These are phyloP conservation scores for Zele albiditarsus DNA, from an alignment of 2,888 invertebrate species.

Conservation along the genomic window DNA sequence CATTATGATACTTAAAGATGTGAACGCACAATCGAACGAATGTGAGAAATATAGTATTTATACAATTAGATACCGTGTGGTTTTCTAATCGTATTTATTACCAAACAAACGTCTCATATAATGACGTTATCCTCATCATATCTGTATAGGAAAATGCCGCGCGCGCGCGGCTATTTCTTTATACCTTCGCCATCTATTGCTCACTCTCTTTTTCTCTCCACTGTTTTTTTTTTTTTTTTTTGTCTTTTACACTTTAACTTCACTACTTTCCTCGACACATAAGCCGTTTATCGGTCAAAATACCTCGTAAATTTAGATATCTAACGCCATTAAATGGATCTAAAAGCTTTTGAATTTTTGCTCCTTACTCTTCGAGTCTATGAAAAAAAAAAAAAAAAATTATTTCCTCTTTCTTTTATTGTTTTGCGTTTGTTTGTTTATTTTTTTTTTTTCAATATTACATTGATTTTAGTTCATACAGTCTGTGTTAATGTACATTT, in stretches of 20 bases:
- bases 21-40: not conserved
- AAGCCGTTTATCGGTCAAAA: slow-evolving; percentile 44
- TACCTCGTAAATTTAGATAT: slow-evolving; percentile 48
- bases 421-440: too few relatives aligned
- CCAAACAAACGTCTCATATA: slow-evolving; percentile 11
- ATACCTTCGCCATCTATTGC: not conserved
- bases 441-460: too few relatives aligned
- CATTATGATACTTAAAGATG: not conserved
- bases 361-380: not conserved
- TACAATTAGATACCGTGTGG: not conserved
- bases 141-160: slow-evolving; percentile 11
- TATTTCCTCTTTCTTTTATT: too few relatives aligned
- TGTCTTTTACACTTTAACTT: not conserved
- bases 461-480: too few relatives aligned
- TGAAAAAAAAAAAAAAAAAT: not conserved
- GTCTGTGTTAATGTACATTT: too few relatives aligned
- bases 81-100: slow-evolving; percentile 18
- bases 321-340: slow-evolving; percentile 46
- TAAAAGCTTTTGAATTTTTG: slow-evolving; percentile 45
- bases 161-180: not conserved
- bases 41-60: not conserved
- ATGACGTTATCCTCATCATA: slow-evolving; percentile 16
- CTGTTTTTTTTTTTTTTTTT: not conserved
- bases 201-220: not conserved
- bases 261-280: not conserved